Evolutionary conservation across 2,888 invertebrate species (phyloP).

Genomic region (Caenorhabditis sinica): DNA sequence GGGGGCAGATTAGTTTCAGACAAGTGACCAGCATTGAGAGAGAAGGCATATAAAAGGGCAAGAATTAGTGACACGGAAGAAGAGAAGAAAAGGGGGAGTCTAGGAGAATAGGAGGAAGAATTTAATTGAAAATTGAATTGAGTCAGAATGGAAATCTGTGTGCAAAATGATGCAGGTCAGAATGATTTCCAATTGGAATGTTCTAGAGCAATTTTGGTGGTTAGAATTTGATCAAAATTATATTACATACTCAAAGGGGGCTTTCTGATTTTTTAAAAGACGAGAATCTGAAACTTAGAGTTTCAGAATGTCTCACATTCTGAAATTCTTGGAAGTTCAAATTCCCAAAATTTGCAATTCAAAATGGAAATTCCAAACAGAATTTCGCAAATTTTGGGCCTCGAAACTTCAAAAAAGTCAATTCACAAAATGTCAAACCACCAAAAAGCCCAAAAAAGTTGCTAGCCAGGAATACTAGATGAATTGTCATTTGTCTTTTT

Average conservation of each 20-base stretch:
- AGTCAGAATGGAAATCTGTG: too few species aligned
- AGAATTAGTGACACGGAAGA: constrained; percentile 35
- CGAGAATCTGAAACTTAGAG: too few species aligned
- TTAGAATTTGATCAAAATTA: too few species aligned
- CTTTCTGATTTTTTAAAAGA: too few species aligned
- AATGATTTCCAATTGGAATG: constrained; percentile 11
- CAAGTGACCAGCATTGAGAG: constrained; percentile 17
- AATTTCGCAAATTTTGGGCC: too few species aligned
- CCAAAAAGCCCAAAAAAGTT: neutral
- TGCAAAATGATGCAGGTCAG: constrained; percentile 20
- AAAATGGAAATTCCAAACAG: too few species aligned
- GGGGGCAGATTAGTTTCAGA: constrained; percentile 40
- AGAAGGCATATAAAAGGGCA: constrained; percentile 18
- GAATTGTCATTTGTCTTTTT: constrained; percentile 19
- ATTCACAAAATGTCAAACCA: too few species aligned
- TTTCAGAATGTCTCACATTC: too few species aligned
- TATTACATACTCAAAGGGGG: too few species aligned
- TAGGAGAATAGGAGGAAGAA: constrained; percentile 5
- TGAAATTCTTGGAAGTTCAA: too few species aligned
- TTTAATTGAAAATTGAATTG: constrained; percentile 20
- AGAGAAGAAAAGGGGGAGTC: neutral
- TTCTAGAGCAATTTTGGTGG: constrained; percentile 1
- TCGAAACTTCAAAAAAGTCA: too few species aligned
- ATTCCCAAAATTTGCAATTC: too few species aligned
- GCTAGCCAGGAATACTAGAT: neutral